Evolutionary conservation across 2,888 invertebrate species (phyloP).

Genomic region (Ophion ventricosus): DNA sequence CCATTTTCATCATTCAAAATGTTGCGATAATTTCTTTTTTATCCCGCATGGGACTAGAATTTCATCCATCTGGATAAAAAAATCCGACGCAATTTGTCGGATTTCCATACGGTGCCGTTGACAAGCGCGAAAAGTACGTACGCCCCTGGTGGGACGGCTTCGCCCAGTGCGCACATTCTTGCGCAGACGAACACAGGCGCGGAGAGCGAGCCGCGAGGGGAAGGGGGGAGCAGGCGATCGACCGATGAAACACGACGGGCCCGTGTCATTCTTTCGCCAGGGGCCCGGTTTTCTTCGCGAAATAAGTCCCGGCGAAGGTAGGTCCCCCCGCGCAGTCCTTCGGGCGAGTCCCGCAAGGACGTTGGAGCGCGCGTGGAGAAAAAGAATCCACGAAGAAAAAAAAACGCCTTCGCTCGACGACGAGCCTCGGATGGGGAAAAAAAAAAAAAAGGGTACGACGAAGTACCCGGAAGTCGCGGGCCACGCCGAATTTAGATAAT

Average conservation of each 20-base stretch:
- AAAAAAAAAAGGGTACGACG: slow-evolving; percentile 15
- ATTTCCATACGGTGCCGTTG: too few relatives aligned
- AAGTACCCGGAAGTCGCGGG: slow-evolving; percentile 3
- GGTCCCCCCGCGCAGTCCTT: slow-evolving; percentile 42
- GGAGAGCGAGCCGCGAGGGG: neutral
- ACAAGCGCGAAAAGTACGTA: slow-evolving; percentile 4
- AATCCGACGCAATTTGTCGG: too few relatives aligned
- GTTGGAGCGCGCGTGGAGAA: slow-evolving; percentile 17
- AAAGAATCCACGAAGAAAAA: neutral
- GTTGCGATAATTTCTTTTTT: too few relatives aligned
- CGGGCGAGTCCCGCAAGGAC: slow-evolving; percentile 51
- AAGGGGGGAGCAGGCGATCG: slow-evolving; percentile 52
- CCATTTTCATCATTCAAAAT: too few relatives aligned
- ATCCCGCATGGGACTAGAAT: too few relatives aligned
- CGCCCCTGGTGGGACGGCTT: slow-evolving; percentile 33
- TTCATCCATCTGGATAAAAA: too few relatives aligned
- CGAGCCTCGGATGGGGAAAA: neutral
- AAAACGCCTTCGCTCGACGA: slow-evolving; percentile 36
- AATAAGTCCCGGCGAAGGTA: slow-evolving; percentile 45
- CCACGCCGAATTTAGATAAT: slow-evolving; percentile 32
- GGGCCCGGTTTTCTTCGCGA: slow-evolving; percentile 45
- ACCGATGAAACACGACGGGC: slow-evolving; percentile 62
- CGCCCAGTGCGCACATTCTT: slow-evolving; percentile 68
- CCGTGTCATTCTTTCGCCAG: slow-evolving; percentile 61
- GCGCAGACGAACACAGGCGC: slow-evolving; percentile 57